A percentile compares a stretch with the other conserved stretches of the same genome.
These are phyloP conservation scores for Meandrusa payeni DNA, from an alignment of 2,888 invertebrate species.

Conservation along the genomic window DNA sequence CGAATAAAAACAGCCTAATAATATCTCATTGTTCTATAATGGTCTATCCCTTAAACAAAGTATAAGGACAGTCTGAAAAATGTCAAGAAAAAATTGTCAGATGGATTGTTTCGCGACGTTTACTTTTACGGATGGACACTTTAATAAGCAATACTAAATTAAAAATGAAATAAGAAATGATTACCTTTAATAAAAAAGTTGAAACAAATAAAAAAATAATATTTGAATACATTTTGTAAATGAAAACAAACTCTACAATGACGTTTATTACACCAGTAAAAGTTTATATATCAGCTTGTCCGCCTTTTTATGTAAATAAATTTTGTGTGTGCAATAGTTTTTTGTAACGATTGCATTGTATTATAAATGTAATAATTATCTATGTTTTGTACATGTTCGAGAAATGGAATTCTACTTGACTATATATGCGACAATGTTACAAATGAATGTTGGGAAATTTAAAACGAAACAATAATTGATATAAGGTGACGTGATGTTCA, in stretches of 20 bases:
- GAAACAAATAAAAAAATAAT: constrained; percentile 11
- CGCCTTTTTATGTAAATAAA: constrained; percentile 16
- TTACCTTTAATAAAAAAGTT: constrained; percentile 17
- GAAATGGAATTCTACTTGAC: constrained; percentile 1
- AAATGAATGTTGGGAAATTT: constrained; percentile 16
- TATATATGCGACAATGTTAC: no score
- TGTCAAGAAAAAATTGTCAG: no score
- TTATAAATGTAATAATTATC: constrained; percentile 11
- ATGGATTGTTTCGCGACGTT: no score
- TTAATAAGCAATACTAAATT: no score
- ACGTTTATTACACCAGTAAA: constrained; percentile 4
- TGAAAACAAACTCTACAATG: constrained; percentile 4
- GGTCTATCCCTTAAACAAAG: no score
- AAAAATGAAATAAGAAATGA: neutral
- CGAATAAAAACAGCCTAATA: no score
- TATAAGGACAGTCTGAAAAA: no score
- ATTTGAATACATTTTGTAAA: constrained; percentile 15
- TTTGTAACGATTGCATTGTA: constrained; percentile 5
- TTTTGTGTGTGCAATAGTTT: constrained; percentile 12
- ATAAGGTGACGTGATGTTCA: constrained; percentile 3
- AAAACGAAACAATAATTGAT: constrained; percentile 15
- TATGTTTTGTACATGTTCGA: constrained; percentile 2
- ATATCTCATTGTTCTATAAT: no score
- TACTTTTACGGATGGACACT: no score
- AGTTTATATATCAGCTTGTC: constrained; percentile 21